A percentile compares a stretch with the other conserved stretches of the same genome.
These are phyloP conservation scores for Gryllus longicercus DNA, from an alignment of 2,888 invertebrate species.

Conservation along the genomic window DNA sequence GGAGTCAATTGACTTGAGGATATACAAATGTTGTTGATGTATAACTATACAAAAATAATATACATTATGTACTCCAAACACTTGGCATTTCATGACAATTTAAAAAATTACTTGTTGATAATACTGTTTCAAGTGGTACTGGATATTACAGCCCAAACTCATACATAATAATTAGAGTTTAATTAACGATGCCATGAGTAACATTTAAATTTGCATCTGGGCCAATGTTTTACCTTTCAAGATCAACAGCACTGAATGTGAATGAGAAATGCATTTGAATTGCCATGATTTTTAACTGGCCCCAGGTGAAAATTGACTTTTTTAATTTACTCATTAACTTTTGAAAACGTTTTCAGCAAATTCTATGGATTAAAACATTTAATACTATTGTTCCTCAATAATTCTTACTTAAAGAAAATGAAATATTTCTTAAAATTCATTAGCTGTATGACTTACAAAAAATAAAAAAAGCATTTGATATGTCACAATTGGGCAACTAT, in stretches of 20 bases:
- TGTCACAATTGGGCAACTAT: too few species aligned
- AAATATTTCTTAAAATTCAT: too few species aligned
- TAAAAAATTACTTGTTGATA: not conserved
- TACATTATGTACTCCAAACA: not conserved
- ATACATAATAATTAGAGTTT: too few species aligned
- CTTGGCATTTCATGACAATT: not conserved
- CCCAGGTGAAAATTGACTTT: not conserved
- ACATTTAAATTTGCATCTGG: not conserved
- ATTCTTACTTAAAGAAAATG: too few species aligned
- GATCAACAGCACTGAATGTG: not conserved
- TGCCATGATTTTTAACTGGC: not conserved
- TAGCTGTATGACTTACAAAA: too few species aligned
- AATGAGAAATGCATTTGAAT: not conserved
- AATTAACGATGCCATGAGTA: too few species aligned
- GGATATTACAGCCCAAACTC: too few species aligned
- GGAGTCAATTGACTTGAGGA: slow-evolving; percentile 1
- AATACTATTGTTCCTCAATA: too few species aligned
- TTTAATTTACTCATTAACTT: not conserved
- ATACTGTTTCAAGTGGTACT: not conserved
- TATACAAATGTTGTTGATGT: not conserved
- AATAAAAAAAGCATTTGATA: too few species aligned
- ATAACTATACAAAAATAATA: not conserved
- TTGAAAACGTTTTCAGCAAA: not conserved
- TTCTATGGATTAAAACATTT: too few species aligned
- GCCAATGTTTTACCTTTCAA: not conserved